phyloP scores from a whole-genome alignment of 2,113 vertebrate genomes.

The Propithecus coquereli region DNA sequence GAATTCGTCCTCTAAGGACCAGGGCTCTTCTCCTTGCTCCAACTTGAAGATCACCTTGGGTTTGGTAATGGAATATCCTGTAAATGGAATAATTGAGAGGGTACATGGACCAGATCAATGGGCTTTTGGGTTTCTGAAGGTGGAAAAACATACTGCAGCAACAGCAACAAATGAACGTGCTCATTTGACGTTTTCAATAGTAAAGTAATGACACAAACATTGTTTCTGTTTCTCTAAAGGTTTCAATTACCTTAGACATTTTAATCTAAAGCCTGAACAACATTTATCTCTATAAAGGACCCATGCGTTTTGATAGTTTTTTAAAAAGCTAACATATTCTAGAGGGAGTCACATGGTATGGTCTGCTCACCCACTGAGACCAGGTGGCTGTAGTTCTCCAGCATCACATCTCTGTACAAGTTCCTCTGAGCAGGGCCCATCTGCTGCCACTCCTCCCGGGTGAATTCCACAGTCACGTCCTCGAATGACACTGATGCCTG shows the following conservation, averaged over 20 bases:
- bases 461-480: constrained; percentile 29
- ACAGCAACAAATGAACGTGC: background rate
- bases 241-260: background rate
- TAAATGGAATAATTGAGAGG: background rate
- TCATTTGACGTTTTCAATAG: background rate
- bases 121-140: background rate
- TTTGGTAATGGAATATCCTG: constrained; percentile 6
- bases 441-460: constrained; percentile 29
- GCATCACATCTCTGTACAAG: constrained; percentile 52
- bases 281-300: background rate
- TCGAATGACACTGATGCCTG: constrained; percentile 15
- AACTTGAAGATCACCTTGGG: constrained; percentile 31
- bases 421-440: background rate
- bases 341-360: background rate
- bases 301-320: background rate
- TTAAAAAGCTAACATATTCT: background rate
- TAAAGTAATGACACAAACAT: background rate
- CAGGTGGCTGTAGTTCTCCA: constrained; percentile 57
- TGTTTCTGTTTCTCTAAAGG: background rate
- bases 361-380: constrained; percentile 31
- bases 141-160: background rate
- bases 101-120: background rate
- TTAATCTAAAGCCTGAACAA: background rate
- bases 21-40: constrained; percentile 37
- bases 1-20: background rate